These are phyloP conservation scores for Rhogogaster chlorosoma DNA, from an alignment of 2,888 invertebrate genomes.

Conservation along the genomic window DNA sequence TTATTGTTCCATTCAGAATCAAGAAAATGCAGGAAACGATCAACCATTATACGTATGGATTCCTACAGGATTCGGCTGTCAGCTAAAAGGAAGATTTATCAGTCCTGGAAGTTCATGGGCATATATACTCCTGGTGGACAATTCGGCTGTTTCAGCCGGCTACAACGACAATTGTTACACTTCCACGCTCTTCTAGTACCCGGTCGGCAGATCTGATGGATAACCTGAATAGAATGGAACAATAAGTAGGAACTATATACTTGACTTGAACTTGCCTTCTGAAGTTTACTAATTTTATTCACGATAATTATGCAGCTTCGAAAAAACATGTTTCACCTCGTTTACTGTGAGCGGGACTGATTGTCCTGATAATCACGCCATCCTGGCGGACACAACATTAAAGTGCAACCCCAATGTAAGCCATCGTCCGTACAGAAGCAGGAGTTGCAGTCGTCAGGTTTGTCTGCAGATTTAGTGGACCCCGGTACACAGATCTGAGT, in stretches of 20 bases:
- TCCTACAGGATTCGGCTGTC: neutral
- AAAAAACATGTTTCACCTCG: neutral
- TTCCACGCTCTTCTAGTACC: constrained; percentile 58
- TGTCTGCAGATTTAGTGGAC: neutral
- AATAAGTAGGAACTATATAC: neutral
- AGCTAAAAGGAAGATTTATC: neutral
- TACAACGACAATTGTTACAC: constrained; percentile 79
- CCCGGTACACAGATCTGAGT: neutral
- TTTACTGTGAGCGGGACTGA: neutral
- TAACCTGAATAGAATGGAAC: neutral
- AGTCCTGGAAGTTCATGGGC: too few relatives aligned
- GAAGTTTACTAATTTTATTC: neutral
- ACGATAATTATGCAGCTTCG: neutral
- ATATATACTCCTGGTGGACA: neutral
- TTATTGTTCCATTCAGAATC: neutral
- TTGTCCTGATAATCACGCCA: neutral
- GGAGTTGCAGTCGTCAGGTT: neutral
- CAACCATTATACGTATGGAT: neutral
- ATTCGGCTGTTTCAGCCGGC: constrained; percentile 71
- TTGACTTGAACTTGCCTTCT: neutral
- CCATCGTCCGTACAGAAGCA: neutral
- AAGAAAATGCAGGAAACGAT: neutral
- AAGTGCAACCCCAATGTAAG: neutral
- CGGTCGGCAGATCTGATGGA: neutral
- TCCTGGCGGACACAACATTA: neutral